phyloP scores from a whole-genome alignment of 2,113 vertebrate genomes.

The Elanoides forficatus region DNA sequence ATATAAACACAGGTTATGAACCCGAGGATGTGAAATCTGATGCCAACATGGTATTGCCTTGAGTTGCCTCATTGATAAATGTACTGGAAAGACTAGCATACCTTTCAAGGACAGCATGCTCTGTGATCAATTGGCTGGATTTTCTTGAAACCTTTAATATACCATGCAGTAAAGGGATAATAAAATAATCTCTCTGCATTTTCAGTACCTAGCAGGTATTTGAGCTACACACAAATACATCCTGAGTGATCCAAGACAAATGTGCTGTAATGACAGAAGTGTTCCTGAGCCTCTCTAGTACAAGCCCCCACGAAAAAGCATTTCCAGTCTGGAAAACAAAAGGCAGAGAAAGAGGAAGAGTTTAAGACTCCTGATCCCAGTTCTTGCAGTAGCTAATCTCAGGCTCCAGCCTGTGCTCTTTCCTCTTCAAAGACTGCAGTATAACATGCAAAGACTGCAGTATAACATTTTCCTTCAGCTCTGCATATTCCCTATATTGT shows the following conservation, averaged over 20 bases:
- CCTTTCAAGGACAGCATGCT: conserved; percentile 13
- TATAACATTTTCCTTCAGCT: background rate
- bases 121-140: conserved; percentile 31
- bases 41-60: background rate
- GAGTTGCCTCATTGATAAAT: background rate
- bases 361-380: background rate
- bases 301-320: background rate
- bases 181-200: conserved; percentile 30
- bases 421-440: background rate
- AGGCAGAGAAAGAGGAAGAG: background rate
- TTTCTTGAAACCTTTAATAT: conserved; percentile 23
- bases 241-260: conserved; percentile 30
- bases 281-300: background rate
- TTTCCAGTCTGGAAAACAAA: conserved; percentile 1
- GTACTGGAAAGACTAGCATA: background rate
- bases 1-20: background rate
- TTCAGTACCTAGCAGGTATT: background rate
- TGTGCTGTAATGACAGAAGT: background rate
- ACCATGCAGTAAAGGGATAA: conserved; percentile 27
- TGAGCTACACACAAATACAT: background rate
- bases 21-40: background rate
- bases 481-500: background rate
- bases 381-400: background rate
- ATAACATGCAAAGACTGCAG: background rate
- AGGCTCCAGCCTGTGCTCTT: background rate